These are phyloP conservation scores for Busseola fusca DNA, from an alignment of 2,888 invertebrate genomes.

Conservation along the genomic window DNA sequence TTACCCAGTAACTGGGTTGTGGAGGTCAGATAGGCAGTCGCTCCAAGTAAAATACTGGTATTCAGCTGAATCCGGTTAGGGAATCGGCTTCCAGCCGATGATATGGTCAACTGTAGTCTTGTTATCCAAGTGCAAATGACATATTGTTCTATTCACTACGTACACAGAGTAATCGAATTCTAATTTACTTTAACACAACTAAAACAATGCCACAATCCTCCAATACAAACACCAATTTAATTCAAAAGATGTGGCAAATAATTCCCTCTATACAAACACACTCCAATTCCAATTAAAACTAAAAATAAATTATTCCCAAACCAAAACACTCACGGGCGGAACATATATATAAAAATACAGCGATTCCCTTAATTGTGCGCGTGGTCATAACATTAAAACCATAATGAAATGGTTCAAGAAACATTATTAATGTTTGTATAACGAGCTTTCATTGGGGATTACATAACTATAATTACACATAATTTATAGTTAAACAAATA, in stretches of 20 bases:
- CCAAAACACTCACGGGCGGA: conserved; percentile 32
- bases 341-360: conserved; percentile 53
- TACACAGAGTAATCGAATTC: background rate
- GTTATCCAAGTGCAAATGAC: background rate
- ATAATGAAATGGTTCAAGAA: conserved; percentile 55
- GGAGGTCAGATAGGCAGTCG: too few relatives aligned
- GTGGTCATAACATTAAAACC: conserved; percentile 51
- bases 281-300: conserved; percentile 45
- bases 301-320: conserved; percentile 43
- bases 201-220: conserved; percentile 21
- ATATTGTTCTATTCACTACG: background rate
- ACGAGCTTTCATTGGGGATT: conserved; percentile 63
- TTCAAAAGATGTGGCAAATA: conserved; percentile 5
- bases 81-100: too few relatives aligned
- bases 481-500: conserved; percentile 70
- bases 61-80: too few relatives aligned
- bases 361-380: conserved; percentile 52
- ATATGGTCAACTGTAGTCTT: background rate
- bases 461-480: conserved; percentile 67
- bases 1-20: too few relatives aligned
- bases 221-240: conserved; percentile 11
- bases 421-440: conserved; percentile 63
- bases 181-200: background rate
- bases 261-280: conserved; percentile 3
- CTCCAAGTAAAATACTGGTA: too few relatives aligned